phyloP scores from a whole-genome alignment of 2,888 invertebrate genomes.

The Endotricha flammealis region DNA sequence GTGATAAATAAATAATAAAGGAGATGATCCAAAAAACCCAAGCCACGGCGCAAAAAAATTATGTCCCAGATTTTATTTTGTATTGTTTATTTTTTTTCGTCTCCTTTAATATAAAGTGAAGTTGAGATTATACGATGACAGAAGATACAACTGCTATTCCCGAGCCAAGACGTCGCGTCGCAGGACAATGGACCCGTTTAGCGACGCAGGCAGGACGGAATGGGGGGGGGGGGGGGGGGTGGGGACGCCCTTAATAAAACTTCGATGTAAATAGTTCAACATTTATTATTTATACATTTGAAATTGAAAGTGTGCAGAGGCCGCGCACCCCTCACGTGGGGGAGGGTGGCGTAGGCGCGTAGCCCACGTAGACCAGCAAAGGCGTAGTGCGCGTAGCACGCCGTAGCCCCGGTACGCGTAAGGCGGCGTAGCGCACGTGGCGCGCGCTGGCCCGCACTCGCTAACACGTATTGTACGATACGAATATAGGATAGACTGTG shows the following conservation, averaged over 20 bases:
- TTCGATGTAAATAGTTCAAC: constrained; percentile 53
- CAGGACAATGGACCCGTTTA: too few relatives aligned
- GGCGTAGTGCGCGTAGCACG: constrained; percentile 10
- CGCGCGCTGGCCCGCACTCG: constrained; percentile 13
- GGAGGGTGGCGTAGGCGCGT: constrained; percentile 3
- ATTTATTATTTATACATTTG: constrained; percentile 66
- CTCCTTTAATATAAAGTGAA: too few relatives aligned
- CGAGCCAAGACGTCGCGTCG: too few relatives aligned
- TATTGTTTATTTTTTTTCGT: too few relatives aligned
- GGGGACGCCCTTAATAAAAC: constrained; percentile 21
- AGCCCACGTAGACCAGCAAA: constrained; percentile 11
- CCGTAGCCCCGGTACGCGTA: constrained; percentile 12
- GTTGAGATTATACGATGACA: too few relatives aligned
- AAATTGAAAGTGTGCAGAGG: constrained; percentile 43
- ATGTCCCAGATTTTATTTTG: too few relatives aligned
- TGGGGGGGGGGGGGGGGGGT: too few relatives aligned
- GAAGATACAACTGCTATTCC: too few relatives aligned
- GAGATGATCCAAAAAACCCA: too few relatives aligned
- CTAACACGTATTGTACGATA: constrained; percentile 12
- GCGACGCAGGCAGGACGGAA: too few relatives aligned
- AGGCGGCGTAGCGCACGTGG: constrained; percentile 8
- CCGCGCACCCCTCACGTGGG: constrained; percentile 10
- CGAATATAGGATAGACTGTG: constrained; percentile 36
- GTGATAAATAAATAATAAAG: too few relatives aligned
- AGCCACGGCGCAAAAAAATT: too few relatives aligned